Evolutionary conservation across 2,113 vertebrate species (phyloP).

Genomic region (Pica pica): DNA sequence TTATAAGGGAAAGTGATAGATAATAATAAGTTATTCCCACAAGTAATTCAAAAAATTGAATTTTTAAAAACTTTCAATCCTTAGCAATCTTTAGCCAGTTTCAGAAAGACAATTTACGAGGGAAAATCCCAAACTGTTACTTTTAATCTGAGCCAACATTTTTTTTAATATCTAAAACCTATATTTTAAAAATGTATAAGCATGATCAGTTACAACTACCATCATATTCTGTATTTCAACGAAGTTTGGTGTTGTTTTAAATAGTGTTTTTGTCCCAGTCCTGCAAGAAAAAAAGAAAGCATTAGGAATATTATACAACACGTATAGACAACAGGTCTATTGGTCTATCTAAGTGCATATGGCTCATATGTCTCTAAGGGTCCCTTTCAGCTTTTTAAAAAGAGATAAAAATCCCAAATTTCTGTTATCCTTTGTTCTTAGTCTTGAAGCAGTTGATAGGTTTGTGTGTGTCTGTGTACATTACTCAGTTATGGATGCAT

Average conservation of each 20-base stretch:
- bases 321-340: neutral
- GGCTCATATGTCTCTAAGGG: neutral
- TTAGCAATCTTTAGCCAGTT: neutral
- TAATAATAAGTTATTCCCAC: neutral
- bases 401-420: neutral
- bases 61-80: neutral
- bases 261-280: neutral
- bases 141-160: neutral
- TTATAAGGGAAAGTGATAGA: neutral
- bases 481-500: neutral
- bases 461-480: neutral
- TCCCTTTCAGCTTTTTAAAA: neutral
- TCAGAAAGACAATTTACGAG: neutral
- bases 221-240: neutral
- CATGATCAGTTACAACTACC: neutral
- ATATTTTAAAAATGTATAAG: neutral
- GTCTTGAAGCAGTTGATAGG: neutral
- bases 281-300: neutral
- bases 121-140: neutral
- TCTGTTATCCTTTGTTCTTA: neutral
- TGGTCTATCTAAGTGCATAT: fast-evolving
- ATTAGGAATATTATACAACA: neutral
- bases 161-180: neutral
- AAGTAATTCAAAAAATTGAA: neutral
- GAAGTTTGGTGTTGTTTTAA: neutral